phyloP scores from a whole-genome alignment of 2,888 invertebrate species.

The Sabatieria punctata region DNA sequence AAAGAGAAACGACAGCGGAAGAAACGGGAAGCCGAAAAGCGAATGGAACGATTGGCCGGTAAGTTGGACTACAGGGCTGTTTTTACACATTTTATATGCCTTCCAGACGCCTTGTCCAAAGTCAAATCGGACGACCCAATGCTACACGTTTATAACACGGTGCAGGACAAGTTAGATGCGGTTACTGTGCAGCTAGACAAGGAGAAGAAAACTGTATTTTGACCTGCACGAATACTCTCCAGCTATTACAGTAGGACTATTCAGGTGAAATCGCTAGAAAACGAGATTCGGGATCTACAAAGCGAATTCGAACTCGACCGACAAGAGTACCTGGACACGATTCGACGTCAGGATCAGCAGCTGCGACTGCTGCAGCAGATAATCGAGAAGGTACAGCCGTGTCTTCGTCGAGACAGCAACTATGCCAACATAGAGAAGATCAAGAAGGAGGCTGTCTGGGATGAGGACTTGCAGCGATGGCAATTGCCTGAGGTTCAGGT shows the following conservation, averaged over 20 bases:
- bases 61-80: background rate
- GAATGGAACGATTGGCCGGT: slow-evolving; percentile 31
- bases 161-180: slow-evolving; percentile 55
- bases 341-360: slow-evolving; percentile 53
- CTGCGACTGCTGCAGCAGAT: slow-evolving; percentile 45
- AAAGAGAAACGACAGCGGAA: slow-evolving; percentile 51
- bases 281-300: slow-evolving; percentile 57
- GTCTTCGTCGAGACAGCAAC: slow-evolving; percentile 53
- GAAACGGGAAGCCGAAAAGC: slow-evolving; percentile 50
- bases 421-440: slow-evolving; percentile 53
- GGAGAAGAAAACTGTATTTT: slow-evolving; percentile 45
- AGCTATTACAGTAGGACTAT: too few species aligned
- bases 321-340: slow-evolving; percentile 63
- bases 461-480: slow-evolving; percentile 54
- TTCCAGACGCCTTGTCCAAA: slow-evolving; percentile 34
- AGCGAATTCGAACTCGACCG: slow-evolving; percentile 62
- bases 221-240: too few species aligned
- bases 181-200: slow-evolving; percentile 50
- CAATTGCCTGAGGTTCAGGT: slow-evolving; percentile 50
- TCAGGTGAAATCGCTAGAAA: slow-evolving; percentile 48
- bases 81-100: background rate
- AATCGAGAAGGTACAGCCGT: slow-evolving; percentile 42
- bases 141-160: slow-evolving; percentile 53
- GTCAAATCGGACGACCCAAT: slow-evolving; percentile 52
- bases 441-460: slow-evolving; percentile 51